Evolutionary conservation across 2,888 invertebrate genomes (phyloP).

Genomic region (Tethea ocularis): DNA sequence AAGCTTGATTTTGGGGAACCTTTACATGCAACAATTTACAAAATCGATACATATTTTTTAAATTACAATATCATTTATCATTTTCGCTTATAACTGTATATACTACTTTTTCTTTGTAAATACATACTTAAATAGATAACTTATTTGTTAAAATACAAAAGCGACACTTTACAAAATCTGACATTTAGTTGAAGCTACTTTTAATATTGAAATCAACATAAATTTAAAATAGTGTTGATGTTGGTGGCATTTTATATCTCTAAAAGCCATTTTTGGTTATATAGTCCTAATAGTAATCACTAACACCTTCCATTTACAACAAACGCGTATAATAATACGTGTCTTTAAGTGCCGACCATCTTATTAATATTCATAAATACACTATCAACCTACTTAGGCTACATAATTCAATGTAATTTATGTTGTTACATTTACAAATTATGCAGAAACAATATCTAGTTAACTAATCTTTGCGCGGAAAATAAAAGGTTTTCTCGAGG

Average conservation of each 20-base stretch:
- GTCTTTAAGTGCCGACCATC: background rate
- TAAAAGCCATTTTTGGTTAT: background rate
- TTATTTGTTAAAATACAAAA: no score
- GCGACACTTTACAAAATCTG: no score
- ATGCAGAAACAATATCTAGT: background rate
- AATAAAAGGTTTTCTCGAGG: background rate
- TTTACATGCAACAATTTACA: no score
- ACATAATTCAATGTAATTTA: background rate
- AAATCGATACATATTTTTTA: no score
- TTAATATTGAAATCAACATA: no score
- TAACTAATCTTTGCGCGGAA: background rate
- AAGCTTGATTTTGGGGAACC: no score
- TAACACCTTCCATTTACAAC: background rate
- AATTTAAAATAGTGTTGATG: background rate
- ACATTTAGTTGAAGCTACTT: no score
- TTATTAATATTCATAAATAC: background rate
- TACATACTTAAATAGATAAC: no score
- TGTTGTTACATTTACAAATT: background rate
- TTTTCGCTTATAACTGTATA: no score
- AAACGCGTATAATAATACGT: background rate
- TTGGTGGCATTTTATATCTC: background rate
- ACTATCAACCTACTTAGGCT: background rate
- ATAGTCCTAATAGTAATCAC: background rate
- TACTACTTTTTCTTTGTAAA: no score
- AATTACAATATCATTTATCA: no score